Conservation (phyloP, 2,888 invertebrate species). For the Helleia helle region DNA sequence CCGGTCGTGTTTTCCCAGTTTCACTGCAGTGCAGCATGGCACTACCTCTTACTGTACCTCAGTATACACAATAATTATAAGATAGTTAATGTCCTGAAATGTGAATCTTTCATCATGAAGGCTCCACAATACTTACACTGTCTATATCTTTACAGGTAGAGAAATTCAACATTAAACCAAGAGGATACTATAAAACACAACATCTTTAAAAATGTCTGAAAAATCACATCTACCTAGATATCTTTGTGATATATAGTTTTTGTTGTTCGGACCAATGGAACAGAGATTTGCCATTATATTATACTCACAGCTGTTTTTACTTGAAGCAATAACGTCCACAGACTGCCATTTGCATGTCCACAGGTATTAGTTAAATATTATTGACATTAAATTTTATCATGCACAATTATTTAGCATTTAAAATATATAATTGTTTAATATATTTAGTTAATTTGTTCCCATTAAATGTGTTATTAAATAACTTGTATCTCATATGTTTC, state of each 20-base stretch:
- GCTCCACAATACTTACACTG: no score
- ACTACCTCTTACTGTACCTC: no score
- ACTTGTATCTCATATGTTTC: background rate
- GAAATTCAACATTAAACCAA: slow-evolving; percentile 24
- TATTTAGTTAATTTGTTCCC: slow-evolving; percentile 2
- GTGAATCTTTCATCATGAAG: no score
- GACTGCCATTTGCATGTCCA: slow-evolving; percentile 7
- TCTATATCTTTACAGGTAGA: slow-evolving; percentile 47
- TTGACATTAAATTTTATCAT: background rate
- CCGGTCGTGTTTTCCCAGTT: no score
- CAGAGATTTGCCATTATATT: background rate
- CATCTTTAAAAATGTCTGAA: slow-evolving; percentile 27
- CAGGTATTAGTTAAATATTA: background rate
- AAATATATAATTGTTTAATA: slow-evolving; percentile 1
- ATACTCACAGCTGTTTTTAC: slow-evolving; percentile 8
- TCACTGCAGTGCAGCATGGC: no score
- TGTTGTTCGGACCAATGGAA: slow-evolving; percentile 11
- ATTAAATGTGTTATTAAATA: no score
- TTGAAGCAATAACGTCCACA: slow-evolving; percentile 7
- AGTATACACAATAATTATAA: no score
- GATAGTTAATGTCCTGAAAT: no score
- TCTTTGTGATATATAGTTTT: slow-evolving; percentile 11
- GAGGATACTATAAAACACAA: slow-evolving; percentile 40
- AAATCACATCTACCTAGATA: slow-evolving; percentile 22
- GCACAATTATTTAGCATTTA: background rate